A percentile compares a stretch with the other conserved stretches of the same genome.
Evolutionary conservation across 2,888 invertebrate genomes (phyloP).

Genomic region (Allygus modestus): DNA sequence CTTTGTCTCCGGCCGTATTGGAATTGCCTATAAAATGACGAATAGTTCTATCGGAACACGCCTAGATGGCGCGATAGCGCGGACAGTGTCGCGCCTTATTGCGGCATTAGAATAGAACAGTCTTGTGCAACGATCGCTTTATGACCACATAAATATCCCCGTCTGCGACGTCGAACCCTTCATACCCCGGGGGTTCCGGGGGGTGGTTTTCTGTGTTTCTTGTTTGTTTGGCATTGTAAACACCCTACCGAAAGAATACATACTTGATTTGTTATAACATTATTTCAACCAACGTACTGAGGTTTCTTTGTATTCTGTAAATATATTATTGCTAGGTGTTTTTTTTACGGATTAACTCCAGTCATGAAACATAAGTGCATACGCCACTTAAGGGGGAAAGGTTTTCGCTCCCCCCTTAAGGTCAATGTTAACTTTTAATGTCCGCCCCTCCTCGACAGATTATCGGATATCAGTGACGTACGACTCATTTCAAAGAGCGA

Average conservation of each 20-base stretch:
- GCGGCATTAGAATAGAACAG: constrained; percentile 58
- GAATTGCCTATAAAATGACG: constrained; percentile 56
- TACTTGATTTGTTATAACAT: no score
- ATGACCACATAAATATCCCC: constrained; percentile 53
- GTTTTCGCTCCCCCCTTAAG: no score
- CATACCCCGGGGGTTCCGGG: background rate
- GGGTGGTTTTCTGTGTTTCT: background rate
- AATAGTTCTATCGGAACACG: constrained; percentile 51
- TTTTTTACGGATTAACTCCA: no score
- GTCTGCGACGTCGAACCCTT: constrained; percentile 9
- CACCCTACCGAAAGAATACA: background rate
- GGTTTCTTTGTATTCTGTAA: no score
- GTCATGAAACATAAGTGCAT: no score
- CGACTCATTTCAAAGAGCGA: no score
- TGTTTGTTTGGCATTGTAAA: background rate
- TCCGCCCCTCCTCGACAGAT: no score
- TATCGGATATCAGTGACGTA: no score
- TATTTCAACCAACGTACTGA: no score
- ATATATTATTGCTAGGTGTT: no score
- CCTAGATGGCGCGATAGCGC: constrained; percentile 54
- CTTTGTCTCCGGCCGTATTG: constrained; percentile 42
- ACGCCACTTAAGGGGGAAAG: no score
- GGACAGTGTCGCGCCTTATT: constrained; percentile 52
- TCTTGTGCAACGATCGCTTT: constrained; percentile 53
- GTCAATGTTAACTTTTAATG: no score